Base-by-base conservation (phyloP, 1,140 invertebrate species). In the Procambarus virginalis region DNA sequence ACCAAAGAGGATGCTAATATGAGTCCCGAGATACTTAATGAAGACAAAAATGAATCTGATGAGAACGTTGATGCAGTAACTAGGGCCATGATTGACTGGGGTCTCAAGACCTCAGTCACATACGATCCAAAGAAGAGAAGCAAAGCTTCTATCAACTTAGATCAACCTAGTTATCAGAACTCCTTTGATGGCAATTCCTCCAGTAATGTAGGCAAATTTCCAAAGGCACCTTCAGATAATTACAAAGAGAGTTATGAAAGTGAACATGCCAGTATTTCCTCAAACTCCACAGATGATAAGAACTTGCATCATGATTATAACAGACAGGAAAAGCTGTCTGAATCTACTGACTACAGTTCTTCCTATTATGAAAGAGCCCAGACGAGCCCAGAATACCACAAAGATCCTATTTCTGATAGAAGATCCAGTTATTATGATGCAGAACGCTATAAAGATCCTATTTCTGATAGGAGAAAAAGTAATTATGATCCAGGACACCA, bases 11-110 rank as follows among this genome's bases (percentile, higher is more conserved):
- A 17, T 68, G 34, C 22, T 20, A 73, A 73, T 73, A 5, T 73
- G n/a, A 73, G 34, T 0, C n/a, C 22, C 6, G 20, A 73, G 10
- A 34, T 20, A 22, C 10, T 34, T 45, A 22, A 34, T 34, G 22
- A 34, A 73, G 68, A 73, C 20, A 22, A 5, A 22, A 34, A 73
- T 4, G 68, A 73, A 20, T 8, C 68, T 9, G 22, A 34, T 73
- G n/a, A 73, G 3, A 48, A 46, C 10, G 12, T 82, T 68, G 80
- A 82, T 82, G 20, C 45, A n/a, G 60, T 82, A 48, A 82, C 80
- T 3, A 60, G 46, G 80, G 9, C 80, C 9, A 82, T 82, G 80
- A 64, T 82, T 20, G 58, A 68, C 55, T 82, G 80, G 80, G 60
- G 34, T 64, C 80, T 82, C 2, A 82, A 64, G 45, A 8, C 80